These are phyloP conservation scores for Parazoanthus darwini DNA, from an alignment of 92 coral and sea anemone species.

Conservation along the genomic window DNA sequence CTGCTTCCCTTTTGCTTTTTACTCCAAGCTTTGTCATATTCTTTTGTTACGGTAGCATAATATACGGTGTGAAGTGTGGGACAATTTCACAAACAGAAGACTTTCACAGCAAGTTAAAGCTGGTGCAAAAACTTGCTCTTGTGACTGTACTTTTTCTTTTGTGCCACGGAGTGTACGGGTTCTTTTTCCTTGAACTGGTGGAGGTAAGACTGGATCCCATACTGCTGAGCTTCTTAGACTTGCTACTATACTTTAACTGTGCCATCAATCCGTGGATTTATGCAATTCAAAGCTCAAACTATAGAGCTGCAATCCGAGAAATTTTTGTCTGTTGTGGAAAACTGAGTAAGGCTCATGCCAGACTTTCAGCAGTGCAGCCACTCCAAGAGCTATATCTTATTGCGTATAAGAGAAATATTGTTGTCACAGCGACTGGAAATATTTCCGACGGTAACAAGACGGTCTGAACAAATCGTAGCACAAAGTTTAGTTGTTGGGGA, in stretches of 20 bases:
- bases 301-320: background rate
- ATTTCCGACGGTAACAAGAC: too few relatives aligned
- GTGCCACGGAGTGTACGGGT: background rate
- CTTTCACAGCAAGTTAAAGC: background rate
- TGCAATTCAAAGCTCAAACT: background rate
- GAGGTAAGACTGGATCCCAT: background rate
- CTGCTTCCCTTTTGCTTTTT: background rate
- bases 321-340: background rate
- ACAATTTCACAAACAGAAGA: background rate
- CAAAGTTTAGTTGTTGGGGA: too few relatives aligned
- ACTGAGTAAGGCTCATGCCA: background rate
- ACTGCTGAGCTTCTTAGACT: background rate
- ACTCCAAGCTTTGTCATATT: background rate
- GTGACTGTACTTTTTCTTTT: background rate
- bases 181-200: background rate
- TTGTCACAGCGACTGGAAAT: too few relatives aligned
- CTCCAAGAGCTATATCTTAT: background rate
- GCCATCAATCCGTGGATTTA: background rate
- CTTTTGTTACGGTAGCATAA: background rate
- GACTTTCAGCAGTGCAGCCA: background rate
- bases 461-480: too few relatives aligned
- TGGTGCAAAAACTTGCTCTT: background rate
- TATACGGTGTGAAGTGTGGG: background rate
- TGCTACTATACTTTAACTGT: background rate
- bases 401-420: too few relatives aligned